phyloP scores from a whole-genome alignment of 1,140 invertebrate genomes.

The Cheumatopsyche charites region DNA sequence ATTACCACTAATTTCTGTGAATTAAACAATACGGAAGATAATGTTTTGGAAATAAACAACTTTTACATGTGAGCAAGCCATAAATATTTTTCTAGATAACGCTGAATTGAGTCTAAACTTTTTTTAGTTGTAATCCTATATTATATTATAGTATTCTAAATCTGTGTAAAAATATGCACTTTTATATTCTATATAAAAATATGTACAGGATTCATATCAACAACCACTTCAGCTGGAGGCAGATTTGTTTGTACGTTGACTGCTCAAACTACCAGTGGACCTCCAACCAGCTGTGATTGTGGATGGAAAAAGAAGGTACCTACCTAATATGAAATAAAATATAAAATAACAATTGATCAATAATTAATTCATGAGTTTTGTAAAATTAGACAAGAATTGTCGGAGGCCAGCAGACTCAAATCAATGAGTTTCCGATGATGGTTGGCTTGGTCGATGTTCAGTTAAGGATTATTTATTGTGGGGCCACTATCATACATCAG shows the following conservation, averaged over 20 bases:
- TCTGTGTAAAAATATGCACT: no score
- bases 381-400: constrained; percentile 64
- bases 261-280: constrained; percentile 48
- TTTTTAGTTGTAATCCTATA: no score
- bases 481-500: constrained; percentile 67
- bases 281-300: constrained; percentile 58
- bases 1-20: no score
- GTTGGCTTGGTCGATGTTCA: constrained; percentile 61
- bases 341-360: no score
- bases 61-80: no score
- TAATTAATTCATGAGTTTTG: not conserved
- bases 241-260: constrained; percentile 60
- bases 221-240: constrained; percentile 54
- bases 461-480: constrained; percentile 62
- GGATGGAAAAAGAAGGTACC: constrained; percentile 64
- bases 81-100: no score
- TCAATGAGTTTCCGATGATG: constrained; percentile 73
- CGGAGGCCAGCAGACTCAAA: constrained; percentile 63
- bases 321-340: constrained; percentile 2
- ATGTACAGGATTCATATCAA: constrained; percentile 55
- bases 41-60: no score
- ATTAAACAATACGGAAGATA: no score
- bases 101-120: no score
- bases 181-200: not conserved
- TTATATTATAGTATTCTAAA: no score